These are phyloP conservation scores for Hipposideros armiger DNA, from an alignment of 2,113 vertebrate species.

Conservation along the genomic window DNA sequence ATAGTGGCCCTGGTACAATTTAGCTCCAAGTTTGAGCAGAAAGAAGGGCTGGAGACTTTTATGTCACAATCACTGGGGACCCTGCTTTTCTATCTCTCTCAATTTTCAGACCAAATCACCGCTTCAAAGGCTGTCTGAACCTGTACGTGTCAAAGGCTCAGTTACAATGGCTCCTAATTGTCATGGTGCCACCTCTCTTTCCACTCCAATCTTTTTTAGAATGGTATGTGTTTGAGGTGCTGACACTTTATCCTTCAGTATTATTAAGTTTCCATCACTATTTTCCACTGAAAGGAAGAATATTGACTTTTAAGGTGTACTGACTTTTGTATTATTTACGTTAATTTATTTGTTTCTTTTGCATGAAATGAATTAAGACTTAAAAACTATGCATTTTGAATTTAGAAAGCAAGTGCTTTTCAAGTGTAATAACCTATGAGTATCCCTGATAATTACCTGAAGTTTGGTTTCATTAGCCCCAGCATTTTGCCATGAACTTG, in stretches of 20 bases:
- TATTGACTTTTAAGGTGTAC: not conserved
- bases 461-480: not conserved
- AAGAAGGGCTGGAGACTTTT: no score
- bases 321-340: constrained; percentile 32
- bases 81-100: not conserved
- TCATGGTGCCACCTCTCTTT: not conserved
- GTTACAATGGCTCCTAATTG: not conserved
- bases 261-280: constrained; percentile 16
- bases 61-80: not conserved
- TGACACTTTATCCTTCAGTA: not conserved
- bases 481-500: constrained; percentile 27
- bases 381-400: constrained; percentile 49
- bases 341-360: constrained; percentile 32
- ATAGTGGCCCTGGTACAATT: no score
- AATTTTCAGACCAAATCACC: not conserved
- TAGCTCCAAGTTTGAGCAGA: no score
- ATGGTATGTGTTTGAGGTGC: not conserved
- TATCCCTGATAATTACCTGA: constrained; percentile 55
- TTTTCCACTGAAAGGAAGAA: not conserved
- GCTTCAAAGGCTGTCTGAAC: not conserved
- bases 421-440: not conserved
- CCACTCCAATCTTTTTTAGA: not conserved
- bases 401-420: constrained; percentile 63
- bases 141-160: not conserved
- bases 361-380: constrained; percentile 26